These are phyloP conservation scores for Apodemus agrarius DNA, from an alignment of 2,797 vertebrate species.

Conservation along the genomic window DNA sequence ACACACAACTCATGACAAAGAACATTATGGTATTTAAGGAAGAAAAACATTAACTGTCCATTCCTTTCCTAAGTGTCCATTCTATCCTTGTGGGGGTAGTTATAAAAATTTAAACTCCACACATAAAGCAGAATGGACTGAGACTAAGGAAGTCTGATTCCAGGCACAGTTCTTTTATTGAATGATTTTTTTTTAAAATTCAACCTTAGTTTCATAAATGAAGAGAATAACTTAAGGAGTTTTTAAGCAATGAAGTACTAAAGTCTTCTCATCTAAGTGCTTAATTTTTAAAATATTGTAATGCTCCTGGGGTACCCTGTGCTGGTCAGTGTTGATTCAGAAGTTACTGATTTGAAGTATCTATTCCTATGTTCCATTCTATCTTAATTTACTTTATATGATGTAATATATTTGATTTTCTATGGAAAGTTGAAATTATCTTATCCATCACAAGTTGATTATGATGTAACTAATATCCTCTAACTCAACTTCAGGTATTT, in stretches of 20 bases:
- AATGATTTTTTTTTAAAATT: neutral
- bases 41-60: neutral
- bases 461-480: neutral
- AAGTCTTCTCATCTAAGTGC: neutral
- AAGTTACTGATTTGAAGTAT: neutral
- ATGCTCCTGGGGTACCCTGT: neutral
- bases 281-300: slow-evolving; percentile 35
- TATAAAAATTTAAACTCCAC: neutral
- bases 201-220: neutral
- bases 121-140: neutral
- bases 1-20: fast-evolving
- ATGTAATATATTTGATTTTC: slow-evolving; percentile 4
- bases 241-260: neutral
- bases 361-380: neutral
- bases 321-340: neutral
- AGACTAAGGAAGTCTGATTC: neutral
- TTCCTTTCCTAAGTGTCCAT: neutral
- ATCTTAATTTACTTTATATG: neutral
- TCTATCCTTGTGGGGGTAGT: neutral
- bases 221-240: neutral
- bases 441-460: neutral
- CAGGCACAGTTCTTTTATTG: neutral
- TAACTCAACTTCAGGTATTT: neutral
- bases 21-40: neutral
- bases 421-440: neutral